Evolutionary conservation across 2,888 invertebrate species (phyloP).

Genomic region (Esperia sulphurella): DNA sequence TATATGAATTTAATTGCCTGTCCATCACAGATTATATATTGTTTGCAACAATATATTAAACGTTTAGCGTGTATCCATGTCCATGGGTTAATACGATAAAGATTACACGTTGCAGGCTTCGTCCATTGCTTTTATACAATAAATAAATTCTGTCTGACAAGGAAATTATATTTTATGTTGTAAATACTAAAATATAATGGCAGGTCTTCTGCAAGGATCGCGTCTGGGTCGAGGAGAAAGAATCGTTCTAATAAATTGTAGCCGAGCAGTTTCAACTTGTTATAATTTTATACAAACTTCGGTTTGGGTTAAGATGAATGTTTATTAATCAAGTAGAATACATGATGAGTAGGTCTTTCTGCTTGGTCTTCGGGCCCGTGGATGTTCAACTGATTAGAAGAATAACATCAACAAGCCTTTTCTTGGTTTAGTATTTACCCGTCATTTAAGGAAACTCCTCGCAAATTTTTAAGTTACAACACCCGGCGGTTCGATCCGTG

Average conservation of each 20-base stretch:
- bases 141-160: conserved; percentile 49
- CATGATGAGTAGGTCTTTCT: no score
- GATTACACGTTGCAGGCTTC: conserved; percentile 40
- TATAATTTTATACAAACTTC: neutral
- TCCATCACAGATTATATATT: conserved; percentile 14
- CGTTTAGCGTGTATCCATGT: conserved; percentile 33
- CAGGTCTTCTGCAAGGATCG: conserved; percentile 27
- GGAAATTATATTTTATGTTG: conserved; percentile 58
- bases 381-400: no score
- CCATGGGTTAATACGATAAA: conserved; percentile 40
- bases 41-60: conserved; percentile 34
- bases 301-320: no score
- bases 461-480: no score
- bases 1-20: conserved; percentile 9
- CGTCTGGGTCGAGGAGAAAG: conserved; percentile 5
- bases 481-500: no score
- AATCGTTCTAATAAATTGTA: no score
- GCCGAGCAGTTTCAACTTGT: neutral
- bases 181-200: conserved; percentile 57
- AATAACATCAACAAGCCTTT: no score
- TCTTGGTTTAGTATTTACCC: no score
- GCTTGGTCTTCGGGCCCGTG: no score
- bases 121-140: conserved; percentile 36
- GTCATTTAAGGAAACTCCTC: no score
- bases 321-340: no score